Evolutionary conservation across 2,888 invertebrate genomes (phyloP), one percentile per base, ranked within the genome.

Genomic region (Diadromus collaris): DNA sequence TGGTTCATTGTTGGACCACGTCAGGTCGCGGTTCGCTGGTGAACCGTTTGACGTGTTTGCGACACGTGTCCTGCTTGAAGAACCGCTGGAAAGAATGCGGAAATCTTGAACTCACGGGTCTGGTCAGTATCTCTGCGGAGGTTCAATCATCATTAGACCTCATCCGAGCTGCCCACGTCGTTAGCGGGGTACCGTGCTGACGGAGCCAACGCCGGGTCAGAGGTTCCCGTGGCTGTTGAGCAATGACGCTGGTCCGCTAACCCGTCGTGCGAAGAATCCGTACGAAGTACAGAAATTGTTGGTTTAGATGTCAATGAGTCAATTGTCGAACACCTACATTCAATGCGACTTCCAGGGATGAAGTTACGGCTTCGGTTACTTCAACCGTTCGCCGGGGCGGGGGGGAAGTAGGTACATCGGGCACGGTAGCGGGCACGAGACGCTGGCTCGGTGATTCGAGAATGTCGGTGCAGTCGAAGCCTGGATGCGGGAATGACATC

Each of bases 151-250:
- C 73, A 72, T 79, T 65, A 54, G 44, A 41, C 48, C 67, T 71
- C 48, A 72, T 76, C 63, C 64, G 61, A 21, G 60, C 79, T 79
- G 69, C 76, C 79, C 76, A 76, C 79, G 61, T 79, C 29, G 65
- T 73, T 54, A 70, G 69, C 54, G 70, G 38, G 13, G 13, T 76
- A 73, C 48, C 21, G 73, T 21, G 54, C 48, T 24, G 56, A n/a
- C 54, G 64, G 32, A 24, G 44, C 41, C 4, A 51, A n/a, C 58
- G 13, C 34, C 29, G n/a, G 64, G 48, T 73, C 69, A 38, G 38
- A 64, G 69, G 72, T 71, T 69, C 29, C 24, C 32, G 29, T 69
- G 46, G 19, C 32, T 6, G 29, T 7, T 6, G 27, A 46, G 56
- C 46, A 60, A 70, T 60, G 63, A 75, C 54, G 24, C 24, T 71